Base-by-base conservation (phyloP, 2,888 invertebrate species). In the Xanthorhoe designata region DNA sequence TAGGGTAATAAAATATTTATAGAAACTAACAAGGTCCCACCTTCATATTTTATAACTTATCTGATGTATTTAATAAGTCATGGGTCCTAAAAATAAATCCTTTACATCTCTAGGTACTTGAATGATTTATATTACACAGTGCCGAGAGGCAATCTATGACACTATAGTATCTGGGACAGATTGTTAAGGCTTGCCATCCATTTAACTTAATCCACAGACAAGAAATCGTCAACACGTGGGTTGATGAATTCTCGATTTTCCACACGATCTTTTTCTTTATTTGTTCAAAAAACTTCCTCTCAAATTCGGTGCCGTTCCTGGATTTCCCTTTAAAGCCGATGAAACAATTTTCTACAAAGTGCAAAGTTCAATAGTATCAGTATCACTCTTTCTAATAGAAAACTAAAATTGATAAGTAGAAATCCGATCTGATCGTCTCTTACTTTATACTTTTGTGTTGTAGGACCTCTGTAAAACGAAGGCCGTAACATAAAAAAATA, bases 381-480 rank as follows among this genome's bases (percentile, higher is more conserved):
- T 65, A 52, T 61, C 55, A 53, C 19, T 51, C 56, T 49, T 47
- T 58, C 38, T 70, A 77, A 76, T 75, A 64, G 76, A 78, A 79
- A 78, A 81, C 79, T 79, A 80, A 79, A 83, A 82, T 82, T 84
- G 82, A 85, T 85, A 84, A 83, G 77, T 73, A 80, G 80, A 78
- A 81, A 82, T 76, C 75, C 66, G 75, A 82, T 77, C 64, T 59
- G 68, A 69, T 62, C 77, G 82, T 81, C 81, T 81, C 79, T 35
- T n/a, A n/a, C n/a, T n/a, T n/a, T n/a, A 18, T 18, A 45, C 24
- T 56, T 45, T 56, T 47, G 13, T 42, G 10, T 42, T 13, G 38
- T 42, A 42, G 10, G 1, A 5, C 13, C 13, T 42, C 13, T 13
- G 13, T 42, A 42, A 42, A 42, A 42, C 38, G 38, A 2, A 13